These are phyloP conservation scores for Stegodyphus mimosarum DNA, from an alignment of 1,140 invertebrate genomes.

Conservation along the genomic window DNA sequence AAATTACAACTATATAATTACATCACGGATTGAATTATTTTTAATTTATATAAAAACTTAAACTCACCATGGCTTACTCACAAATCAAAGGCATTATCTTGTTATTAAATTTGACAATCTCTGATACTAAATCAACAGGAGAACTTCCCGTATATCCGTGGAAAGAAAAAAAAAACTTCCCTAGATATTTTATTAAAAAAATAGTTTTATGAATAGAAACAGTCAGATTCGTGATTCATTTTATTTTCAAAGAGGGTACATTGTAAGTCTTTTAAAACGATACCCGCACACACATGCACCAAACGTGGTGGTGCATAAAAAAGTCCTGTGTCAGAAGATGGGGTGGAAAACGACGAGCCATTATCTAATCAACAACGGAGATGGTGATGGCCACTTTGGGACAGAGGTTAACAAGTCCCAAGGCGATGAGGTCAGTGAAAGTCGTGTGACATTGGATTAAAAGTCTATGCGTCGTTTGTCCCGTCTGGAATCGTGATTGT, in stretches of 20 bases:
- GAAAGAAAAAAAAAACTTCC: no score
- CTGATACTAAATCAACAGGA: no score
- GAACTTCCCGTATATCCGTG: no score
- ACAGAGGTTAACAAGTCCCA: conserved; percentile 11
- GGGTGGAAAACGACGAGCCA: not conserved
- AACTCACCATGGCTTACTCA: no score
- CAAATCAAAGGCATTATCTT: no score
- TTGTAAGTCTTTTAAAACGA: not conserved
- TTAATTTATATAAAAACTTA: no score
- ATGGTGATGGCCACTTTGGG: not conserved
- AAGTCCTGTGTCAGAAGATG: not conserved
- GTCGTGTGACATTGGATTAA: conserved; percentile 16
- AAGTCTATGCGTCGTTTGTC: not conserved
- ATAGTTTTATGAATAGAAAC: no score
- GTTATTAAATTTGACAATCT: no score
- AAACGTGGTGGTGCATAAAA: not conserved
- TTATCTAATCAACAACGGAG: conserved; percentile 12
- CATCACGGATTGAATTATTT: no score
- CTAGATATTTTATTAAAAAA: no score
- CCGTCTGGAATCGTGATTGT: conserved; percentile 9
- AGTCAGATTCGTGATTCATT: not conserved
- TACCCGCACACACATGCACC: not conserved
- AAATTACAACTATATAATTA: no score
- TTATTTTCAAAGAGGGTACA: not conserved
- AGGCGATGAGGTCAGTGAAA: conserved; percentile 1